phyloP scores from a whole-genome alignment of 1,140 invertebrate genomes.

The Euschistus heros region DNA sequence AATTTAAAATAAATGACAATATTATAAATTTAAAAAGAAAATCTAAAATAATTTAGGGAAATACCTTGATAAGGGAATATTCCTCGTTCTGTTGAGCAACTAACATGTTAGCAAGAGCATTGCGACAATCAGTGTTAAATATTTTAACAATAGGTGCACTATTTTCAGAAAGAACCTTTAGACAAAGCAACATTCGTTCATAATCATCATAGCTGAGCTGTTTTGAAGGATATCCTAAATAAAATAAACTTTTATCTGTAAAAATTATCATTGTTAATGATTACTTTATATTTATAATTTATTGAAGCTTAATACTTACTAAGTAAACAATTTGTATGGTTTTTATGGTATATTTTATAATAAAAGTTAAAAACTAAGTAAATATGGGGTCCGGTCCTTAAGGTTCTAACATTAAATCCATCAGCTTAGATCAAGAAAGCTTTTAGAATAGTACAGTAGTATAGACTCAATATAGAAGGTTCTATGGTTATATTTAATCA shows the following conservation, averaged over 20 bases:
- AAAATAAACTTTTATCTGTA: not conserved
- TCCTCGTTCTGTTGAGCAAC: constrained; percentile 70
- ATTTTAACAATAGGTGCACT: constrained; percentile 59
- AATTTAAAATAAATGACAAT: not conserved
- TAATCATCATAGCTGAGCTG: constrained; percentile 90
- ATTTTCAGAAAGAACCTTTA: constrained; percentile 65
- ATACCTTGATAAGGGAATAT: constrained; percentile 41
- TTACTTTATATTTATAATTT: not conserved
- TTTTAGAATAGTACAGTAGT: too few species aligned
- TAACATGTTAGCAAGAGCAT: constrained; percentile 77
- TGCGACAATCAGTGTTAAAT: constrained; percentile 66
- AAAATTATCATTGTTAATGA: too few species aligned
- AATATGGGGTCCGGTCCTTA: too few species aligned
- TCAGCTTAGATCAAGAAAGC: too few species aligned
- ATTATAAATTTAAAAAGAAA: not conserved
- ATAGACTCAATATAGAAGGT: too few species aligned
- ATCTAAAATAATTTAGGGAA: not conserved
- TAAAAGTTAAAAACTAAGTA: too few species aligned
- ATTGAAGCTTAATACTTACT: too few species aligned
- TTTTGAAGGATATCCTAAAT: constrained; percentile 48
- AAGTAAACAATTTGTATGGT: too few species aligned
- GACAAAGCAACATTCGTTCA: constrained; percentile 79
- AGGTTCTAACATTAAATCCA: too few species aligned
- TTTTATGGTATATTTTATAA: too few species aligned
- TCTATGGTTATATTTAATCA: too few species aligned